Conservation (phyloP, 2,888 invertebrate species). For the Athalia cordata region DNA sequence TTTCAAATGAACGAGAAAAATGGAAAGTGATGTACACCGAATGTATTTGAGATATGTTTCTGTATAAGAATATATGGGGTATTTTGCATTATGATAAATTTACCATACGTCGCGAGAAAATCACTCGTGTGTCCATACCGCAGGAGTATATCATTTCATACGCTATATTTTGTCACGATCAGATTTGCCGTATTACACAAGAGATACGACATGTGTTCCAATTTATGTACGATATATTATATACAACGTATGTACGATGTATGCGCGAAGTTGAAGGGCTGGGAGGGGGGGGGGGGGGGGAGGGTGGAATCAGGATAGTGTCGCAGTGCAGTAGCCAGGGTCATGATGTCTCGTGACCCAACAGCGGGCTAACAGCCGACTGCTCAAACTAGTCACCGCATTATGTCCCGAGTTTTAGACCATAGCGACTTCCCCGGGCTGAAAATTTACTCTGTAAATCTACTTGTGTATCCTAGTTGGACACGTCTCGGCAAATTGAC, state of each 20-base stretch:
- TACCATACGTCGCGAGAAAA: too few relatives aligned
- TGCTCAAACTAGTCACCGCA: constrained; percentile 58
- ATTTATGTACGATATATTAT: too few relatives aligned
- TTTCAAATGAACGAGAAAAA: too few relatives aligned
- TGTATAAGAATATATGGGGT: too few relatives aligned
- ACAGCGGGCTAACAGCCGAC: constrained; percentile 54
- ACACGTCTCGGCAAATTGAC: constrained; percentile 16
- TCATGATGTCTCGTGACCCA: constrained; percentile 52
- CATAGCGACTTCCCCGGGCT: constrained; percentile 44
- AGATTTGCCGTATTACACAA: constrained; percentile 4
- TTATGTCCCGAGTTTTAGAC: constrained; percentile 50
- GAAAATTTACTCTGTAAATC: constrained; percentile 49
- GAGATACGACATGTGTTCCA: neutral
- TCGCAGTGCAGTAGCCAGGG: constrained; percentile 48
- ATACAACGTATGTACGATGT: neutral
- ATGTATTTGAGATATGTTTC: too few relatives aligned
- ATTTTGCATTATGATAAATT: too few relatives aligned
- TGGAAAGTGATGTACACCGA: too few relatives aligned
- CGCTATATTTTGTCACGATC: neutral
- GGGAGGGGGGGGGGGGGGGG: neutral
- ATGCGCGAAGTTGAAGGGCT: neutral
- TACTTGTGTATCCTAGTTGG: neutral
- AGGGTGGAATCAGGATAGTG: constrained; percentile 31
- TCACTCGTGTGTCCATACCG: neutral
- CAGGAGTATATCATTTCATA: neutral